These are phyloP conservation scores for Hydropsyche tenuis DNA, from an alignment of 1,140 invertebrate genomes.

Conservation along the genomic window DNA sequence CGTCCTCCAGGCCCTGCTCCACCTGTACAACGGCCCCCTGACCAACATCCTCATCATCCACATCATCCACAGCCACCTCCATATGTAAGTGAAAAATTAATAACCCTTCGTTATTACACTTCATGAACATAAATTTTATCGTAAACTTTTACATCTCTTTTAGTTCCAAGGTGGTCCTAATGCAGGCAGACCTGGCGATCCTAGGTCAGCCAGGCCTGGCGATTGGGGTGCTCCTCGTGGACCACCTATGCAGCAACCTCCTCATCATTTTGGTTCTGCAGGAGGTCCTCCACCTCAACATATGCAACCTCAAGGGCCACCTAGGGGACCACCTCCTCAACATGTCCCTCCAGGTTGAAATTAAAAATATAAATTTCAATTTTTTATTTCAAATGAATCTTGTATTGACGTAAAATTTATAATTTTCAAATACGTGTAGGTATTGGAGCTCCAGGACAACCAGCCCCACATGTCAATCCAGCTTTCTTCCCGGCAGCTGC, in stretches of 20 bases:
- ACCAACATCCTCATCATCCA: conserved; percentile 42
- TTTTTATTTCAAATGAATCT: neutral
- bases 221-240: conserved; percentile 60
- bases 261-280: conserved; percentile 61
- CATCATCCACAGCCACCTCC: conserved; percentile 42
- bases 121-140: neutral
- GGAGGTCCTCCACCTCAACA: conserved; percentile 67
- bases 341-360: conserved; percentile 54
- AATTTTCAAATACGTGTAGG: conserved; percentile 39
- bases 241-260: conserved; percentile 73
- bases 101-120: neutral
- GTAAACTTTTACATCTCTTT: conserved; percentile 1
- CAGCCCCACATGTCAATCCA: conserved; percentile 94
- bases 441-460: conserved; percentile 64
- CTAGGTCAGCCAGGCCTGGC: conserved; percentile 54
- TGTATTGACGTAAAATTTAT: neutral
- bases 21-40: conserved; percentile 37
- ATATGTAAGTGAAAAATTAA: conserved; percentile 29
- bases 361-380: neutral
- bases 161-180: conserved; percentile 43
- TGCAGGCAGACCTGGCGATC: conserved; percentile 35
- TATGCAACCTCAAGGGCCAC: conserved; percentile 74
- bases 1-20: conserved; percentile 42
- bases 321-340: conserved; percentile 73
- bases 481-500: conserved; percentile 88